phyloP scores from a whole-genome alignment of 92 coral and sea anemone species.

The Siderastrea siderea region DNA sequence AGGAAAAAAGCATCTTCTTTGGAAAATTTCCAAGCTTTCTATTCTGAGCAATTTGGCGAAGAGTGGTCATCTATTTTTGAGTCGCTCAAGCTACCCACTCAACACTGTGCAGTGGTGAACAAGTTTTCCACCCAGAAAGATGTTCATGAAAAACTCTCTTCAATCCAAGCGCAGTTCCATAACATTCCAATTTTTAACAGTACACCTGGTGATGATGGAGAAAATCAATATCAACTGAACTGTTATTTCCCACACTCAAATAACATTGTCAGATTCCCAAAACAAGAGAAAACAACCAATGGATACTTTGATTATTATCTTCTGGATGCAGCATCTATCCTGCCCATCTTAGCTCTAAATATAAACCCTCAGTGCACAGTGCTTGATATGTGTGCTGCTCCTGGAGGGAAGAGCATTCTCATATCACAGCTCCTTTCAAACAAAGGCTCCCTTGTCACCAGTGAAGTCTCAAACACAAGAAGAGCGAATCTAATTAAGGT shows the following conservation, averaged over 20 bases:
- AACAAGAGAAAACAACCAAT: slow-evolving; percentile 51
- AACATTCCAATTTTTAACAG: neutral
- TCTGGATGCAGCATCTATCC: slow-evolving; percentile 72
- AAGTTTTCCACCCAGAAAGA: slow-evolving; percentile 50
- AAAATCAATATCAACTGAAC: neutral
- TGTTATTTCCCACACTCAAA: slow-evolving; percentile 28
- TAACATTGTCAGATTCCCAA: slow-evolving; percentile 35
- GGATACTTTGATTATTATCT: slow-evolving; percentile 71
- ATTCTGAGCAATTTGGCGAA: slow-evolving; percentile 46
- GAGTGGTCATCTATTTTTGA: slow-evolving; percentile 57
- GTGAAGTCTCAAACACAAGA: slow-evolving; percentile 61
- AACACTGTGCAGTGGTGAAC: slow-evolving; percentile 77
- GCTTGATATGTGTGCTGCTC: slow-evolving; percentile 82
- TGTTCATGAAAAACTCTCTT: slow-evolving; percentile 27
- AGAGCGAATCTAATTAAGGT: slow-evolving; percentile 60
- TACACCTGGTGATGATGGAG: neutral
- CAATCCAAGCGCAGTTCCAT: slow-evolving; percentile 12
- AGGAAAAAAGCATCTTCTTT: slow-evolving; percentile 58
- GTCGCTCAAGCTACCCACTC: slow-evolving; percentile 35
- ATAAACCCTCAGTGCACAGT: slow-evolving; percentile 36
- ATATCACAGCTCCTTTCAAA: slow-evolving; percentile 58
- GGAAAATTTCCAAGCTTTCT: slow-evolving; percentile 46
- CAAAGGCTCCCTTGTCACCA: slow-evolving; percentile 56
- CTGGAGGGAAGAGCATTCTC: slow-evolving; percentile 77
- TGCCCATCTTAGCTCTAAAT: slow-evolving; percentile 66